Evolutionary conservation across 2,113 vertebrate genomes (phyloP), one percentile per base, ranked within the genome.

Genomic region (Dasypus novemcinctus): DNA sequence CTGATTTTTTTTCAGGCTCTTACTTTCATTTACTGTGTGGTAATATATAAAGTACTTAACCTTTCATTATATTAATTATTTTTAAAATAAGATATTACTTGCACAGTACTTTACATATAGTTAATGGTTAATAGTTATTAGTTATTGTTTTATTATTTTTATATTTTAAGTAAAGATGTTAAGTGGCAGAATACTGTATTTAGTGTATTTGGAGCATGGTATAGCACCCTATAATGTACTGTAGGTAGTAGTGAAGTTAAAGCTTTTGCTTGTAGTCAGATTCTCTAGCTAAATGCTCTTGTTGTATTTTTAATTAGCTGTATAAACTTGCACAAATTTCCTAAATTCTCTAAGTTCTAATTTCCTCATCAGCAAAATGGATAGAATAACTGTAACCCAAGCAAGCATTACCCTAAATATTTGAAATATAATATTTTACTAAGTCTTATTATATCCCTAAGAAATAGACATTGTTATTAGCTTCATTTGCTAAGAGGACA

Each of bases 131-230:
- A 41, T 68, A 41, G 79, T 74, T 79, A 82, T 69, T 69, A 75
- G 11, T n/a, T 63, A 0, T 84, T 87, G 20, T 49, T 76, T 88
- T 83, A 69, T 64, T 83, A 52, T 52, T 66, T 59, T 69, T 80
- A 76, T n/a, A 69, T 57, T 84, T 86, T 91, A 85, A 85, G 2
- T 46, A 43, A 82, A 94, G 95, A 43, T 41, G 5, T 87, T 95
- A 92, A 61, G 23, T 87, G 46, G 2, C 49, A 87, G 46, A 93
- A 1, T 8, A 11, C 2, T 81, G 25, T 94, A 14, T 46, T 3
- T 90, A 21, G 1, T 64, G 1, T 80, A 38, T 66, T 81, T 69
- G 43, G 15, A 83, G 18, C n/a, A 46, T 46, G n/a, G 2, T 17
- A 7, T 13, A 41, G 72, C 3, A n/a, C 20, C 59, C 46, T 43